Evolutionary conservation across 2,888 invertebrate species (phyloP), one percentile per base, ranked within the genome.

Genomic region (Plagodis pulveraria): DNA sequence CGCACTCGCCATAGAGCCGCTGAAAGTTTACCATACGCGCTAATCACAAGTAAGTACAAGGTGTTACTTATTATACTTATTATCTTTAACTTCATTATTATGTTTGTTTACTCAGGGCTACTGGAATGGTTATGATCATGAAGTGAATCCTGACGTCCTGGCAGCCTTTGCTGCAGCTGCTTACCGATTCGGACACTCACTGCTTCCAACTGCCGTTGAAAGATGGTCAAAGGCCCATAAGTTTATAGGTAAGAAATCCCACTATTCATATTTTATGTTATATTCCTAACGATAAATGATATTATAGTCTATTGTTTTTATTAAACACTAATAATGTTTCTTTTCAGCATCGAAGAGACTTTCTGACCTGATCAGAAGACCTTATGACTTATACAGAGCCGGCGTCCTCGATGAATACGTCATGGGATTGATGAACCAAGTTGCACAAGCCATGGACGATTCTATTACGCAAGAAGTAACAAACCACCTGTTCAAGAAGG

Each of bases 151-250:
- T 0, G 96, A 96, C 69, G 97, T 98, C 34, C 95, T 98, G 66
- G 97, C 97, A 62, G 96, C 97, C 5, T 98, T 98, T 80, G 96
- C 98, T n/a, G 95, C 98, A 10, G 98, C 98, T 46, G 98, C 98
- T 9, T 98, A 97, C 87, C 94, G 98, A 74, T 98, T 98, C 73
- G 98, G 98, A 0, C 98, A 98, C 82, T 98, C 98, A 0, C 87
- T 98, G 12, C 85, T 98, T 63, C 98, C 98, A 8, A 98, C 98
- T 1, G 97, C 97, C 33, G 96, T 98, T 5, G 98, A 98, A 85
- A 94, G 98, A 79, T 98, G 98, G 97, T 98, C 98, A 56, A 98
- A 98, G 89, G 97, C 97, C 33, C 98, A 98, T 83, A 98, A 98
- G 89, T 98, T 98, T 78, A 97, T 98, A 69, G 96, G 97, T 96